Conservation (phyloP, 2,888 invertebrate species). For the Auanema sp. region DNA sequence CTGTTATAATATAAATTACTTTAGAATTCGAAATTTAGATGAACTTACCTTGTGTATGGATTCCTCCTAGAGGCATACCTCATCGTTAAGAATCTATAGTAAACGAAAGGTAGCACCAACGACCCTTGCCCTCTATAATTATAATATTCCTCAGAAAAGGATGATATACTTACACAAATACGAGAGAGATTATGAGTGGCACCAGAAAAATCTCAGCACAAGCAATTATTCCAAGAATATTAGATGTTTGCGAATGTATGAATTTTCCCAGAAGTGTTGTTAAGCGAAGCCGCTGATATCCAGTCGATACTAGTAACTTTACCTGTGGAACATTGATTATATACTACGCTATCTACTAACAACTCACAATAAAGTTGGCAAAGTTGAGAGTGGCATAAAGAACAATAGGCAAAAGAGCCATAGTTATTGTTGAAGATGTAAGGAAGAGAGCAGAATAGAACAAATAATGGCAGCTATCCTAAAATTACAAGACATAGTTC, state of each 20-base stretch:
- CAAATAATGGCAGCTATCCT: slow-evolving; percentile 86
- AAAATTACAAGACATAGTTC: slow-evolving; percentile 11
- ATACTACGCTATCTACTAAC: not conserved
- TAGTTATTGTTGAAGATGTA: slow-evolving; percentile 82
- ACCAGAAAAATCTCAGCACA: slow-evolving; percentile 82
- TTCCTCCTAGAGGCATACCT: slow-evolving; percentile 92
- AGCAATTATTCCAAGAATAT: slow-evolving; percentile 76
- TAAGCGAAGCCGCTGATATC: slow-evolving; percentile 22
- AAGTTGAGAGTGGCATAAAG: slow-evolving; percentile 90
- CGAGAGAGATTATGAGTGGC: slow-evolving; percentile 69
- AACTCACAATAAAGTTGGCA: slow-evolving; percentile 83
- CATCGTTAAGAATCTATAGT: slow-evolving; percentile 90
- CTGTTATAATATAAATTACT: slow-evolving; percentile 54
- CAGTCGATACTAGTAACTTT: slow-evolving; percentile 26
- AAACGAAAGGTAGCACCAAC: slow-evolving; percentile 88
- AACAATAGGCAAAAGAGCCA: slow-evolving; percentile 86
- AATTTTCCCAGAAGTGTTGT: slow-evolving; percentile 30
- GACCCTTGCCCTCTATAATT: slow-evolving; percentile 81
- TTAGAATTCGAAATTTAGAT: slow-evolving; percentile 1
- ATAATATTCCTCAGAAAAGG: not conserved
- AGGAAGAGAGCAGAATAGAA: slow-evolving; percentile 93
- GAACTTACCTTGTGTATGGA: slow-evolving; percentile 84
- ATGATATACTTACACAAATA: slow-evolving; percentile 79
- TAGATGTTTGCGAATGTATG: slow-evolving; percentile 43
- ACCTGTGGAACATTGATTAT: slow-evolving; percentile 11